phyloP scores from a whole-genome alignment of 2,113 vertebrate species.

The Cepphus grylle region DNA sequence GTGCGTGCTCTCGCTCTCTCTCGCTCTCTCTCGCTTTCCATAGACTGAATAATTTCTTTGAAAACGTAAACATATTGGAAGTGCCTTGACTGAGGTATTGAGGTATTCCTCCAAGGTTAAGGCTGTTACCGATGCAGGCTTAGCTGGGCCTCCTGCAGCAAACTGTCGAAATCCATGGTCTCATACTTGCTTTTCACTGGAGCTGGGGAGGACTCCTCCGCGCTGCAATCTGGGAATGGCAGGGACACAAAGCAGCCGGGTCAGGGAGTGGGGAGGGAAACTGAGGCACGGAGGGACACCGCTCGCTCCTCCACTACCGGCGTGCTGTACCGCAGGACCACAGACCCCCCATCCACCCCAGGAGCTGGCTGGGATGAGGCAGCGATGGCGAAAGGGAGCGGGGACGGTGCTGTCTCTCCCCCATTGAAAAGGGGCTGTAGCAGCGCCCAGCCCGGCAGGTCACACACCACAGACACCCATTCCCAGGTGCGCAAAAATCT shows the following conservation, averaged over 20 bases:
- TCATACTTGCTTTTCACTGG: conserved; percentile 96
- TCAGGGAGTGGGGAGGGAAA: neutral
- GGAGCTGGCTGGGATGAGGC: neutral
- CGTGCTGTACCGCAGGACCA: neutral
- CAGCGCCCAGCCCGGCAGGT: neutral
- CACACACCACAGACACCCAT: neutral
- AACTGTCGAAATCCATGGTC: conserved; percentile 97
- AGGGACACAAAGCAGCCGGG: neutral
- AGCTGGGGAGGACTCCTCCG: conserved; percentile 85
- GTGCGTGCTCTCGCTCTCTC: conserved; percentile 57
- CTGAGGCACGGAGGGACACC: neutral
- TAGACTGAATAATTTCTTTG: conserved; percentile 84
- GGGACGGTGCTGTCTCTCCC: neutral
- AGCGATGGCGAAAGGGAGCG: accelerated
- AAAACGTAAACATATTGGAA: conserved; percentile 99
- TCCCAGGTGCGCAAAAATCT: neutral
- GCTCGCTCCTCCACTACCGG: accelerated
- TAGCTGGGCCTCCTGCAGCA: conserved; percentile 97
- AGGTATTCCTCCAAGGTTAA: conserved; percentile 86
- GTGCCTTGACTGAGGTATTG: conserved; percentile 95
- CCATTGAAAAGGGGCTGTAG: neutral
- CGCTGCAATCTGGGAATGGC: conserved; percentile 66
- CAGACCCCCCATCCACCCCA: neutral
- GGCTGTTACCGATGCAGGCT: conserved; percentile 94
- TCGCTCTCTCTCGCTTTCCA: conserved; percentile 69